phyloP scores from a whole-genome alignment of 2,888 invertebrate species.

The Chrysodeixis includens region DNA sequence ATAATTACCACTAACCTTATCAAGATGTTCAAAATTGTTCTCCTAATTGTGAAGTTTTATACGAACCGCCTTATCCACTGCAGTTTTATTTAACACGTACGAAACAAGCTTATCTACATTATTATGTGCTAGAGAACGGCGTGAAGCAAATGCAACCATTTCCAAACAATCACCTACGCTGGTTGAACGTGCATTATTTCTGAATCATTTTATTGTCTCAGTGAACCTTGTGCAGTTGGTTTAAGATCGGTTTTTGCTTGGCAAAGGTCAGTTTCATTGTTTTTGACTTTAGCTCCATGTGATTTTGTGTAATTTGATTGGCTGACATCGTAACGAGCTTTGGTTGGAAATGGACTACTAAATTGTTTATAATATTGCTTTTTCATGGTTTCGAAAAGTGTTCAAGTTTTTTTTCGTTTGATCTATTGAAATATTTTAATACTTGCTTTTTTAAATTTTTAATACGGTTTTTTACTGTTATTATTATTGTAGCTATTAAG shows the following conservation, averaged over 20 bases:
- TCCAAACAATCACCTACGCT: constrained; percentile 74
- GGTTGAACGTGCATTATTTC: constrained; percentile 76
- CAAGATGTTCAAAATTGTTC: constrained; percentile 21
- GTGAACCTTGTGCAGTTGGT: constrained; percentile 44
- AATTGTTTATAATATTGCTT: constrained; percentile 29
- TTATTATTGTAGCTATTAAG: constrained; percentile 32
- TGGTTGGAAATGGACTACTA: constrained; percentile 39
- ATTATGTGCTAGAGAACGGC: constrained; percentile 58
- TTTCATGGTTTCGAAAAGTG: not conserved
- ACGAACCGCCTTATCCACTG: constrained; percentile 57
- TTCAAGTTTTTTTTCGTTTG: not conserved
- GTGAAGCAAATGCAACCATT: constrained; percentile 75
- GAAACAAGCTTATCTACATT: constrained; percentile 53
- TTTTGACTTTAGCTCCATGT: constrained; percentile 37
- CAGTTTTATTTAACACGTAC: constrained; percentile 51
- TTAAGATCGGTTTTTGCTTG: constrained; percentile 37
- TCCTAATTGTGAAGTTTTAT: constrained; percentile 15
- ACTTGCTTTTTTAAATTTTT: not conserved
- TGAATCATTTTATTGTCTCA: constrained; percentile 40
- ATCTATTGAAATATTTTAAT: not conserved
- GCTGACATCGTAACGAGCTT: constrained; percentile 48
- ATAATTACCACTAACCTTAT: constrained; percentile 16
- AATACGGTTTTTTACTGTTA: not conserved
- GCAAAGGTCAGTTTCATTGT: constrained; percentile 44
- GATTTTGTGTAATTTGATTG: constrained; percentile 56